phyloP scores from a whole-genome alignment of 2,797 vertebrate species.

The Mionectes olivaceus region DNA sequence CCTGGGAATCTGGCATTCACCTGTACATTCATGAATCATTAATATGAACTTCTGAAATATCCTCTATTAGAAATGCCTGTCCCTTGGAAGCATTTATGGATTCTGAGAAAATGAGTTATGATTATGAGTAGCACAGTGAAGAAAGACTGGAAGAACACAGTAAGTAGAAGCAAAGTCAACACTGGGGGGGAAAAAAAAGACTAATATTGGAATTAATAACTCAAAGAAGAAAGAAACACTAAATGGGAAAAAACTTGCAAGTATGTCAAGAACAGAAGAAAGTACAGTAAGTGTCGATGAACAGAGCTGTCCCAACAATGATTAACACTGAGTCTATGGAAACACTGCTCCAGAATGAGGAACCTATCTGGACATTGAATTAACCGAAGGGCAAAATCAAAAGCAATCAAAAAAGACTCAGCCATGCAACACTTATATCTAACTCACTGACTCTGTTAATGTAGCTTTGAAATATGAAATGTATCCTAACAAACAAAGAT shows the following conservation, averaged over 20 bases:
- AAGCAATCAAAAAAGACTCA: neutral
- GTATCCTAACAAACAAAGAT: neutral
- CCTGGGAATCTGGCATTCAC: constrained; percentile 15
- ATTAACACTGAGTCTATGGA: neutral
- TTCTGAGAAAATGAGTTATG: constrained; percentile 17
- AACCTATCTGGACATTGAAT: neutral
- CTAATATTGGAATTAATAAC: neutral
- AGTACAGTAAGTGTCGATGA: neutral
- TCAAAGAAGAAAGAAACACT: neutral
- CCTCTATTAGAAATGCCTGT: constrained; percentile 5
- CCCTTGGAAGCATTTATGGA: constrained; percentile 13
- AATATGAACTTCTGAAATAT: constrained; percentile 38
- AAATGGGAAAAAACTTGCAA: neutral
- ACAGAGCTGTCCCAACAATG: neutral
- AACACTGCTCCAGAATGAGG: neutral
- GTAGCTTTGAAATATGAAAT: neutral
- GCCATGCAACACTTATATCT: neutral
- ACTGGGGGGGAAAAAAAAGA: rapidly evolving
- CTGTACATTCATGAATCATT: constrained; percentile 6
- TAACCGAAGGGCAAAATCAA: neutral
- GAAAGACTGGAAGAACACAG: neutral
- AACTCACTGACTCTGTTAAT: neutral
- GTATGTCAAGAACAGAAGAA: neutral
- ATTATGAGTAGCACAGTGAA: neutral
- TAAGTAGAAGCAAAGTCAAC: neutral